Base-by-base conservation (phyloP, 1,140 invertebrate genomes). In the Chrysopa pallens region DNA sequence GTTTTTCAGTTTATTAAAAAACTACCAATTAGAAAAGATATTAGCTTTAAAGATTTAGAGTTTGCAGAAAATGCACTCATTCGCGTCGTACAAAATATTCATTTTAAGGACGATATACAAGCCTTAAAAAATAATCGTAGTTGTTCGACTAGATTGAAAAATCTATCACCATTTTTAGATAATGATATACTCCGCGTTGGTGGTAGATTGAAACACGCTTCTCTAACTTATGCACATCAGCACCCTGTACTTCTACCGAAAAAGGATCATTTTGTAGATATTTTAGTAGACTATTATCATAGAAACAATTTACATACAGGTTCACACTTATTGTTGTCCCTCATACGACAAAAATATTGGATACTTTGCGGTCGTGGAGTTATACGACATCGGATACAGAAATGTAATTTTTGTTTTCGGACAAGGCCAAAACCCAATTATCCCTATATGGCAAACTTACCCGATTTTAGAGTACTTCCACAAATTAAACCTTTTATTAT, bases 231-330 rank as follows among this genome's bases (percentile, higher is more conserved):
- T 38, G 38, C 48, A 12, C 40, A 45, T 29, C 53, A 54, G 41
- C 44, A 54, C 42, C 56, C 55, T 4, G 39, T 50, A 6, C 39
- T 56, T 2, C 38, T 60, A 35, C 52, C 56, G 14, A 42, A 28
- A 39, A 14, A 42, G 6, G 37, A 47, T 44, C 36, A 40, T 43
- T 23, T 57, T 8, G 46, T 52, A 14, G 23, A 37, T 28, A 40
- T 53, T 38, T 36, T 58, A 28, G 42, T 54, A 6, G 14, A 40
- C 6, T 15, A 50, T 1, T 44, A 44, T 38, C 54, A 59, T 46
- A 9, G 23, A 4, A 37, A 36, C 8, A 39, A 42, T 38, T 38
- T 52, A 8, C 55, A 59, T 44, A 48, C 49, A 4, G 48, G 55
- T 6, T 40, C 50, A 11, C 41, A 48, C 31, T 9, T 42, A 11